phyloP scores from a whole-genome alignment of 1,140 invertebrate species.

The Drosophila malerkotliana region DNA sequence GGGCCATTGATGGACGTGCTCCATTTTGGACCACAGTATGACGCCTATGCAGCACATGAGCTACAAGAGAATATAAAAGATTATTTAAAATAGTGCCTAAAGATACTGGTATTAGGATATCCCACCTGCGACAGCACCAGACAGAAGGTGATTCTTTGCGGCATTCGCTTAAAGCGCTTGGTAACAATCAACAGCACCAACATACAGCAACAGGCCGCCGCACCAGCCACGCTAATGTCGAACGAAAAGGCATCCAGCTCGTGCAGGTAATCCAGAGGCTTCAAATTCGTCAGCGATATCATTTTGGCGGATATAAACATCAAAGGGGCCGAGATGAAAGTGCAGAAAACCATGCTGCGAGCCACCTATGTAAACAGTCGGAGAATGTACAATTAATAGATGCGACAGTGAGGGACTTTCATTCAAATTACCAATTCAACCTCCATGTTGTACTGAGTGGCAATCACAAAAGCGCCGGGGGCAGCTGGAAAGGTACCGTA shows the following conservation, averaged over 20 bases:
- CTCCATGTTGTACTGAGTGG: slow-evolving; percentile 93
- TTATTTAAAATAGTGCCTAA: not conserved
- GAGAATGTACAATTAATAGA: slow-evolving; percentile 16
- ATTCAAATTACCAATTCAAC: slow-evolving; percentile 90
- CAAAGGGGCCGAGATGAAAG: slow-evolving; percentile 95
- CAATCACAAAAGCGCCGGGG: slow-evolving; percentile 97
- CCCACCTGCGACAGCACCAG: slow-evolving; percentile 89
- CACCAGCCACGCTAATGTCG: slow-evolving; percentile 91
- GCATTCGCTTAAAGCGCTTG: slow-evolving; percentile 90
- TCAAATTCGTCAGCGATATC: slow-evolving; percentile 90
- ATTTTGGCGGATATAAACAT: slow-evolving; percentile 98
- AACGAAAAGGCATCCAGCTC: slow-evolving; percentile 92
- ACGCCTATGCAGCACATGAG: slow-evolving; percentile 88
- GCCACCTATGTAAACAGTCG: slow-evolving; percentile 88
- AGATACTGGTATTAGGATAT: slow-evolving; percentile 54
- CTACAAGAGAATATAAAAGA: slow-evolving; percentile 66
- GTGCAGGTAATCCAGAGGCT: slow-evolving; percentile 88
- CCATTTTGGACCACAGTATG: slow-evolving; percentile 87
- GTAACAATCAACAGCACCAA: slow-evolving; percentile 90
- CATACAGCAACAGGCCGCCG: slow-evolving; percentile 91
- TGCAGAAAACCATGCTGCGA: slow-evolving; percentile 96
- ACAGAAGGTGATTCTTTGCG: slow-evolving; percentile 92
- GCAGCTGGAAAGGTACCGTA: slow-evolving; percentile 98
- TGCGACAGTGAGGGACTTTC: not conserved
- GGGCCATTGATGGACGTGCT: slow-evolving; percentile 84